A percentile compares a stretch with the other conserved stretches of the same genome.
Evolutionary conservation across 2,113 vertebrate genomes (phyloP).

Genomic region (Dermatemys mawii): DNA sequence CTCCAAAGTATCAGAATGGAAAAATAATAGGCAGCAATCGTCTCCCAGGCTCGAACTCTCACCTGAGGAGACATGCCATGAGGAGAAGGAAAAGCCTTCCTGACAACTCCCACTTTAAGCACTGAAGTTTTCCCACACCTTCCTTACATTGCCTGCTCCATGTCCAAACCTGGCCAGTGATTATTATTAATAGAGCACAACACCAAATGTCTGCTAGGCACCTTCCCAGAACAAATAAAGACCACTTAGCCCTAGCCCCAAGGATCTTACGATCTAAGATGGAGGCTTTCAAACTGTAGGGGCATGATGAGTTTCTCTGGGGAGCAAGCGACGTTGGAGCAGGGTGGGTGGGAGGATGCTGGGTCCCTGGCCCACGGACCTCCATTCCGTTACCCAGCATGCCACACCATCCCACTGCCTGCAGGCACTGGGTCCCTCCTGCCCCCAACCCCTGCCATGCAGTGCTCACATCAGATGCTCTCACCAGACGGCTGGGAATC

Average conservation of each 20-base stretch:
- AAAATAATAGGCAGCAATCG: background rate
- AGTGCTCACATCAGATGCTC: background rate
- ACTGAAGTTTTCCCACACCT: background rate
- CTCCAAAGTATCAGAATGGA: background rate
- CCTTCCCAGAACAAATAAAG: background rate
- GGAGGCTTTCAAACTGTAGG: too few relatives aligned
- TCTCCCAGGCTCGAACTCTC: background rate
- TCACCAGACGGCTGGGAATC: background rate
- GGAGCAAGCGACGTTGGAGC: background rate
- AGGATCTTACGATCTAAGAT: background rate
- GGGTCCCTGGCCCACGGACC: too few relatives aligned
- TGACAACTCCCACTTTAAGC: background rate
- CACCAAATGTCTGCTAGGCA: background rate
- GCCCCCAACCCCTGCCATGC: background rate
- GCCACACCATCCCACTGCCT: background rate
- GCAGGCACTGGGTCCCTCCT: background rate
- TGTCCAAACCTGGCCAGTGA: background rate
- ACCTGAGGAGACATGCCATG: background rate
- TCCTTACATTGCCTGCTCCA: accelerated
- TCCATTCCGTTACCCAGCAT: too few relatives aligned
- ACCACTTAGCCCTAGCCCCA: background rate
- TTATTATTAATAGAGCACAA: background rate
- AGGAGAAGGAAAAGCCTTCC: background rate
- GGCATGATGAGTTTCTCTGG: background rate
- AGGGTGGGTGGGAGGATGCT: background rate